phyloP scores from a whole-genome alignment of 2,113 vertebrate species.

The Pollimyrus isidori region DNA sequence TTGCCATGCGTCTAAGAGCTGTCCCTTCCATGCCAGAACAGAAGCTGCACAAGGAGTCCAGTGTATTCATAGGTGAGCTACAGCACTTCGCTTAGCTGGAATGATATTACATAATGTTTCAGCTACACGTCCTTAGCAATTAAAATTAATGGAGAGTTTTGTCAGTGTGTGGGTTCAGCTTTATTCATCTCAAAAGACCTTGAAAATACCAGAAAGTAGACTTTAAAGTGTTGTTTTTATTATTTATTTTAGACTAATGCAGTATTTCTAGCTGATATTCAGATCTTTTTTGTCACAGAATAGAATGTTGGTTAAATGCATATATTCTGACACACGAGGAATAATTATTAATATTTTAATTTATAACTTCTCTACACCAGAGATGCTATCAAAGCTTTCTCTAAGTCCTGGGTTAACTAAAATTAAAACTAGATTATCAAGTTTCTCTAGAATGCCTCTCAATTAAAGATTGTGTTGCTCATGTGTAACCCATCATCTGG shows the following conservation, averaged over 20 bases:
- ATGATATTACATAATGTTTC: background rate
- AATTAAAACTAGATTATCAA: background rate
- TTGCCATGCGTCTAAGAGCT: constrained; percentile 12
- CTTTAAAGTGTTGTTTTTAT: background rate
- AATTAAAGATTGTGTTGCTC: background rate
- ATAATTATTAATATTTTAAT: background rate
- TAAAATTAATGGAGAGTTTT: background rate
- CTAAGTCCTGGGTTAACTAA: background rate
- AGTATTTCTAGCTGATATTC: background rate
- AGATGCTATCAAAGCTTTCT: background rate
- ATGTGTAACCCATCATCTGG: background rate
- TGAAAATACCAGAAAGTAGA: background rate
- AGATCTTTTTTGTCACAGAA: background rate
- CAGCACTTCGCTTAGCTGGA: background rate
- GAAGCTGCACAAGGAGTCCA: background rate
- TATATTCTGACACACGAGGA: background rate
- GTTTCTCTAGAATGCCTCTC: background rate
- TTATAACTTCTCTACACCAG: background rate
- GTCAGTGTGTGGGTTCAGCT: background rate
- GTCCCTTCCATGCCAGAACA: background rate
- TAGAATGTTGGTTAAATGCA: background rate
- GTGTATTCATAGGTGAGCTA: background rate
- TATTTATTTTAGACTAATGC: background rate
- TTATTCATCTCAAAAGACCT: constrained; percentile 1
- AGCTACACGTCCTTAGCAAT: background rate